Evolutionary conservation across 2,888 invertebrate genomes (phyloP), one percentile per base, ranked within the genome.

Genomic region (Anoplius nigerrimus): DNA sequence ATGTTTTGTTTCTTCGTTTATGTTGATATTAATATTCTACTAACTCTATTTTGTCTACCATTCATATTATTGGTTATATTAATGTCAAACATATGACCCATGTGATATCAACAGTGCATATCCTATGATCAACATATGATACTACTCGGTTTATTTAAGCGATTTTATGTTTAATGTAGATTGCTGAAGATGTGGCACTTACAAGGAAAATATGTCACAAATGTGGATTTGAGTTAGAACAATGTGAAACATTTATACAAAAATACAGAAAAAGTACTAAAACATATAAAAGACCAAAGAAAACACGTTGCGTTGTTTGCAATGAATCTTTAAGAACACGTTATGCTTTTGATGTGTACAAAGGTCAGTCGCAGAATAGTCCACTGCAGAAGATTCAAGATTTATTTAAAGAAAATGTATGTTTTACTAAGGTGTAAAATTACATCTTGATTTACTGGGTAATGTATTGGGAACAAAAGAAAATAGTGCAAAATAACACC

Each of bases 191-290:
- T 13, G 4, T 6, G 51, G 62, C 13, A 27, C 66, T 56, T n/a
- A 22, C 66, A 22, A 61, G 68, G 2, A 85, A 84, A 55, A 74
- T 89, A 22, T 89, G 88, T 62, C 83, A 88, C 65, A 88, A 87
- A 62, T 89, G 88, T 70, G 86, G 80, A 11, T 88, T 82, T 20
- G 88, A 88, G 62, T 75, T 88, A 54, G 84, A 84, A 2, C 84
- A 86, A 55, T 89, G 88, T 18, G 34, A 76, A 72, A 3, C 72
- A 74, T 11, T 88, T 89, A 64, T 89, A 13, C 61, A 82, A 22
- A 88, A 84, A 24, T 83, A 79, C 45, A 84, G 77, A 66, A 55
- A 68, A 2, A 48, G 70, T 5, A 67, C 55, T 22, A 45, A 13
- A 54, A 3, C 0, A 24, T 6, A 2, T 0, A 0, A 1, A 16